phyloP scores from a whole-genome alignment of 1,140 invertebrate species.

The Aethina tumida region DNA sequence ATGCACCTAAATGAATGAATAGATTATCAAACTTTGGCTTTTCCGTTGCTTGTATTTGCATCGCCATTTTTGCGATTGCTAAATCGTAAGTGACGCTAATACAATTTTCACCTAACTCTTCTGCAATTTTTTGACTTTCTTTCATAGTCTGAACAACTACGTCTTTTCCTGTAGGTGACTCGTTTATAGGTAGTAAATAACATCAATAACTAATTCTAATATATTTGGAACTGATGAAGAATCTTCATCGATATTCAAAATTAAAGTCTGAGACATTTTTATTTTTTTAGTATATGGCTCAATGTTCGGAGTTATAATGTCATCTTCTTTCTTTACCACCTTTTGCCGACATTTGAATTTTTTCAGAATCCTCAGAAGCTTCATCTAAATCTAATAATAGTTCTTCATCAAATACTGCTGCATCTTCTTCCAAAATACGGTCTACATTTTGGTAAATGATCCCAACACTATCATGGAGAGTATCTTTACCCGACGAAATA shows the following conservation, averaged over 20 bases:
- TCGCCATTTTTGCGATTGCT: conserved; percentile 33
- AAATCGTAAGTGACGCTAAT: conserved; percentile 33
- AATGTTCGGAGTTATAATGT: conserved; percentile 11
- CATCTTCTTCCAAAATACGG: too few species aligned
- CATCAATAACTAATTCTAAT: too few species aligned
- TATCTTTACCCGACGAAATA: conserved; percentile 36
- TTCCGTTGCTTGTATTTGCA: conserved; percentile 33
- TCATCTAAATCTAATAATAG: too few species aligned
- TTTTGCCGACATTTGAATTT: conserved; percentile 20
- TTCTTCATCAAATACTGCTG: too few species aligned
- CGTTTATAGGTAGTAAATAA: conserved; percentile 22
- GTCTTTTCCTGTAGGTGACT: conserved; percentile 14
- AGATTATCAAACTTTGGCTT: conserved; percentile 10
- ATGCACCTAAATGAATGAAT: conserved; percentile 18
- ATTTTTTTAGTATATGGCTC: conserved; percentile 1
- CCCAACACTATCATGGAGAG: conserved; percentile 35
- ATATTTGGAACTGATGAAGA: too few species aligned
- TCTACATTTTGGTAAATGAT: conserved; percentile 8
- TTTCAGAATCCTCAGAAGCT: conserved; percentile 5
- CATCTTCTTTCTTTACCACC: conserved; percentile 12
- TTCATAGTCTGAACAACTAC: conserved; percentile 20
- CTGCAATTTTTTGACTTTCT: conserved; percentile 13
- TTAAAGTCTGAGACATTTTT: not conserved
- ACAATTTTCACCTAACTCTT: conserved; percentile 14
- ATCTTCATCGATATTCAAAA: too few species aligned